A percentile compares a stretch with the other conserved stretches of the same genome.
phyloP scores from a whole-genome alignment of 2,888 invertebrate species.

The Camponotus fellah region DNA sequence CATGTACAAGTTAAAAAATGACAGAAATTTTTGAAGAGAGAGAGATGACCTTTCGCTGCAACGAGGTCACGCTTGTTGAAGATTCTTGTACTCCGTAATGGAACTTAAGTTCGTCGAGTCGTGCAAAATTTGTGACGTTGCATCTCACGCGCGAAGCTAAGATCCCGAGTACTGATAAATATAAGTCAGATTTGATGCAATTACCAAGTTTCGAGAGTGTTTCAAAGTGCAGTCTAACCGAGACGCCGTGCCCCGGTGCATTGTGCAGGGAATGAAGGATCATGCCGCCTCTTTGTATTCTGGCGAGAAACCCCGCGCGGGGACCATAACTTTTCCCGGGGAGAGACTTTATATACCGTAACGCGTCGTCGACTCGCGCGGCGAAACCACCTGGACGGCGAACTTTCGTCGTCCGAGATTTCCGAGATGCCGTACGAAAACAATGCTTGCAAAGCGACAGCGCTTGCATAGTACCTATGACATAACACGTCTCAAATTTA shows the following conservation, averaged over 20 bases:
- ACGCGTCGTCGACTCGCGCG: constrained; percentile 65
- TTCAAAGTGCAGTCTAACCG: constrained; percentile 61
- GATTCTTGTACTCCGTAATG: constrained; percentile 11
- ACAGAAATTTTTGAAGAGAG: background rate
- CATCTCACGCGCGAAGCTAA: constrained; percentile 45
- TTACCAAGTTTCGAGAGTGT: constrained; percentile 67
- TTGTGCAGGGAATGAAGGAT: constrained; percentile 73
- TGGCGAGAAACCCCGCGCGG: constrained; percentile 66
- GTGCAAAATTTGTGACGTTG: constrained; percentile 35
- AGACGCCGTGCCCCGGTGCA: constrained; percentile 73
- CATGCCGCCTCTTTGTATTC: constrained; percentile 75
- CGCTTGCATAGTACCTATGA: constrained; percentile 17
- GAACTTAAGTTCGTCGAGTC: constrained; percentile 48
- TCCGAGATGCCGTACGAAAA: constrained; percentile 57
- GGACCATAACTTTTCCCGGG: constrained; percentile 74
- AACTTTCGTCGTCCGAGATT: constrained; percentile 68
- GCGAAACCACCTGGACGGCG: constrained; percentile 68
- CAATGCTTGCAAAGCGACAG: constrained; percentile 52
- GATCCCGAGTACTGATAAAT: constrained; percentile 59
- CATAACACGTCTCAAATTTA: constrained; percentile 29
- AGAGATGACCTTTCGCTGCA: background rate
- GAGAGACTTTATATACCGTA: constrained; percentile 70
- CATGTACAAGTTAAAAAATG: background rate
- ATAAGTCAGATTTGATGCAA: constrained; percentile 67
- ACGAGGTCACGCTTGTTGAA: constrained; percentile 24